Percentiles rank a stretch among this genome's conserved stretches.
These are phyloP conservation scores for Brachionus rubens DNA, from an alignment of 1,140 invertebrate genomes.

Conservation along the genomic window DNA sequence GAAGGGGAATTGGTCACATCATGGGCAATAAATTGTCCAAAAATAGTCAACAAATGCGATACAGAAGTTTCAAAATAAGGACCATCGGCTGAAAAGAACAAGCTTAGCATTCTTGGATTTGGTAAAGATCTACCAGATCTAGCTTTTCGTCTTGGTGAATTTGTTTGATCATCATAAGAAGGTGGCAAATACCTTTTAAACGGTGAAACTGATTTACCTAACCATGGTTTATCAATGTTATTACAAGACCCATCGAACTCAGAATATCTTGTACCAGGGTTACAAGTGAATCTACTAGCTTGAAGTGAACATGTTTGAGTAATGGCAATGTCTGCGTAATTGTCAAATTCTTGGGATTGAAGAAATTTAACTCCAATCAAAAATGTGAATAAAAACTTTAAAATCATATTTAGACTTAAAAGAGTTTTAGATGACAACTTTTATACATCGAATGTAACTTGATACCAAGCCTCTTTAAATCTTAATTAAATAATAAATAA, in stretches of 20 bases:
- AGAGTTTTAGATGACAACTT: too few species aligned
- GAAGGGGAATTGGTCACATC: conserved; percentile 49
- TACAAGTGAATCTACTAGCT: background rate
- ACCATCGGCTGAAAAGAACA: background rate
- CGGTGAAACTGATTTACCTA: conserved; percentile 72
- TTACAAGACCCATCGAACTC: conserved; percentile 74
- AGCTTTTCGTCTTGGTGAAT: background rate
- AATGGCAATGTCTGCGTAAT: background rate
- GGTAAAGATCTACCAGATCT: background rate
- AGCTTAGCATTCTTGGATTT: conserved; percentile 1
- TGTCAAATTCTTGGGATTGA: background rate
- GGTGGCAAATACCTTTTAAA: conserved; percentile 74
- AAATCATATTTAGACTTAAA: background rate
- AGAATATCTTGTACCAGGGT: background rate
- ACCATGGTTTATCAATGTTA: conserved; percentile 74
- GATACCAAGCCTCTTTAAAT: background rate
- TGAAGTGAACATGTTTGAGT: background rate
- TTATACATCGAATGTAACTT: too few species aligned
- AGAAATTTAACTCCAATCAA: background rate
- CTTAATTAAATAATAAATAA: conserved; percentile 1
- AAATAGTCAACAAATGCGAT: conserved; percentile 3
- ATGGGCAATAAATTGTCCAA: conserved; percentile 73
- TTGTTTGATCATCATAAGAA: conserved; percentile 65
- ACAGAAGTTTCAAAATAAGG: background rate
- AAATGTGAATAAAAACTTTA: background rate